A percentile compares a stretch with the other conserved stretches of the same genome.
Conservation (phyloP, 2,888 invertebrate genomes). For the Thalpophila matura region DNA sequence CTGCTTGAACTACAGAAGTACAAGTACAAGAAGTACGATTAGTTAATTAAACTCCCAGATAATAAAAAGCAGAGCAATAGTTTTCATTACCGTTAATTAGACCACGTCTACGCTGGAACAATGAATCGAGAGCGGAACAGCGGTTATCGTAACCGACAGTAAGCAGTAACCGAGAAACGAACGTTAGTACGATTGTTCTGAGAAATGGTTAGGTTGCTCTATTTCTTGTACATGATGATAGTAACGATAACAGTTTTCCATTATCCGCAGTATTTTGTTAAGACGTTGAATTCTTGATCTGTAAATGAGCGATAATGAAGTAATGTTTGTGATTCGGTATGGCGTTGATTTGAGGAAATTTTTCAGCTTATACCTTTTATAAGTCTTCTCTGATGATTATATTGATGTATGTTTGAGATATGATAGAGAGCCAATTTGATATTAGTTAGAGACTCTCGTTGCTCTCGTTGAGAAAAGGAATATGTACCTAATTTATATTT, state of each 20-base stretch:
- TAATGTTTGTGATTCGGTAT: not conserved
- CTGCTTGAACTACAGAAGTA: not conserved
- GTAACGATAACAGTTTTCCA: conserved; percentile 41
- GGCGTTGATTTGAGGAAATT: too few relatives aligned
- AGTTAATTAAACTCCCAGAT: conserved; percentile 33
- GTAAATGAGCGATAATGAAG: not conserved
- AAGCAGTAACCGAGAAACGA: conserved; percentile 13
- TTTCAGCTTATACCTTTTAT: too few relatives aligned
- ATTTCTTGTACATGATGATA: conserved; percentile 20
- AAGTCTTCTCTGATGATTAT: too few relatives aligned
- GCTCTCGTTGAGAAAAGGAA: too few relatives aligned
- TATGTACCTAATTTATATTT: too few relatives aligned
- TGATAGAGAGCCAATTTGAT: too few relatives aligned
- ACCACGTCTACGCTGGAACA: conserved; percentile 59
- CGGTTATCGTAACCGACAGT: conserved; percentile 45
- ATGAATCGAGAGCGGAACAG: conserved; percentile 58
- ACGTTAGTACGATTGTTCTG: conserved; percentile 41
- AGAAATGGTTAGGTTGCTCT: conserved; percentile 30
- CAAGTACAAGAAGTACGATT: conserved; percentile 43
- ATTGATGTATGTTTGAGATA: too few relatives aligned
- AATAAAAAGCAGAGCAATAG: conserved; percentile 45
- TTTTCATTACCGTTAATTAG: conserved; percentile 62
- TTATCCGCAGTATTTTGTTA: conserved; percentile 21
- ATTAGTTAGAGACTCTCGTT: too few relatives aligned
- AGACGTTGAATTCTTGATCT: conserved; percentile 22